Base-by-base conservation (phyloP, 2,888 invertebrate species). In the Drosophila fulvimacula region DNA sequence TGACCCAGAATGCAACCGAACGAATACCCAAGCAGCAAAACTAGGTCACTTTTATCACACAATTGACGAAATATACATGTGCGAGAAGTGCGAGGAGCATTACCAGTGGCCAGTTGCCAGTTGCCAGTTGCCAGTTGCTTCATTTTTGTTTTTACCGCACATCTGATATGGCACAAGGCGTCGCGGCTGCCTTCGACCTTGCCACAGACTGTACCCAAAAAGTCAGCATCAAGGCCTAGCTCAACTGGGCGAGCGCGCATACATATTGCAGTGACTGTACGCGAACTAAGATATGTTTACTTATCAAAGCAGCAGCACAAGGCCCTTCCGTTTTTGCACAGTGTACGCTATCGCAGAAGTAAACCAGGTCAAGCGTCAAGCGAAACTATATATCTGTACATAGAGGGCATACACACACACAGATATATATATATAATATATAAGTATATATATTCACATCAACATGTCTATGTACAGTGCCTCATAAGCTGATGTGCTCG, bases 361-460 rank as follows among this genome's bases (percentile, higher is more conserved):
- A 87, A 86, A 86, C 85, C 85, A 87, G 85, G 88, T 78, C 85
- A 86, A 85, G 88, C 83, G 79, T 85, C 76, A 76, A 70, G 75
- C 57, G 44, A 68, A 69, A 67, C 74, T 73, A 32, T 65, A 71
- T 57, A 68, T 51, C 36, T 38, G 21, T 52, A 52, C n/a, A 53
- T 55, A 55, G 30, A 39, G 39, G 46, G 27, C 27, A 27, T 6
- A 27, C 27, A 30, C 36, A 42, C 46, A 64, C 19, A 48, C 3
- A 63, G 69, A 38, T 69, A 36, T 63, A 66, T 52, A 62, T 46
- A 13, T n/a, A 1, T n/a, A n/a, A n/a, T n/a, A n/a, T n/a, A 9
- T 21, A 49, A 15, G 6, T 44, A 24, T 56, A 53, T 46, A 38
- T 60, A 15, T 24, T 7, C 27, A 19, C 17, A 15, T 41, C 1